Conservation (phyloP, 2,888 invertebrate genomes). For the Empis stercorea region DNA sequence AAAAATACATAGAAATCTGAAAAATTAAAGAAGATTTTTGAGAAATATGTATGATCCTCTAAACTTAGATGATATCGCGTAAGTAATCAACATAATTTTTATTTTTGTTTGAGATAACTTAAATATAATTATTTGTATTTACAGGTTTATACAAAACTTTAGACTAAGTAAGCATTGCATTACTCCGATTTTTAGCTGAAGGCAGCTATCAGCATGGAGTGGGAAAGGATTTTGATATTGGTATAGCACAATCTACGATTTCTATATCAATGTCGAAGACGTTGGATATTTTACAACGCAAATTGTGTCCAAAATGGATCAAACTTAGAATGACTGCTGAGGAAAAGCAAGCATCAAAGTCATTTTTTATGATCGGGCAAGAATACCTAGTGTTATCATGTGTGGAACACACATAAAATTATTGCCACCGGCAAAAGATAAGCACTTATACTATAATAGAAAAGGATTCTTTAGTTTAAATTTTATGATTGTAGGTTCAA, state of each 20-base stretch:
- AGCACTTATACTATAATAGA: constrained; percentile 8
- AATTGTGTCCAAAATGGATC: constrained; percentile 6
- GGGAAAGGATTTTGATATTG: constrained; percentile 7
- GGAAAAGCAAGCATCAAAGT: constrained; percentile 6
- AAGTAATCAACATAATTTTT: too few relatives aligned
- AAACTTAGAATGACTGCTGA: constrained; percentile 1
- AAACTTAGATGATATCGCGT: too few relatives aligned
- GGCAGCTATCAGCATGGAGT: constrained; percentile 8
- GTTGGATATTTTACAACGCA: constrained; percentile 1
- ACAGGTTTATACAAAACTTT: constrained; percentile 4
- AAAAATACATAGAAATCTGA: too few relatives aligned
- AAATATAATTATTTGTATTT: neutral
- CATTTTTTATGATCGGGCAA: constrained; percentile 5
- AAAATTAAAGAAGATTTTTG: too few relatives aligned
- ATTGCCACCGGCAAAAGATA: constrained; percentile 4
- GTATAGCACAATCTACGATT: constrained; percentile 9
- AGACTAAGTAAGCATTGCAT: constrained; percentile 1
- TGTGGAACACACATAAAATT: constrained; percentile 12
- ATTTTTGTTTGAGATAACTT: too few relatives aligned
- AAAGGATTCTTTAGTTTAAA: constrained; percentile 5
- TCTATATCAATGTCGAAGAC: neutral
- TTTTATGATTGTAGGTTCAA: constrained; percentile 2
- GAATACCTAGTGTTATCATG: constrained; percentile 9
- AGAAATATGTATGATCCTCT: too few relatives aligned
- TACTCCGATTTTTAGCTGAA: constrained; percentile 5